Evolutionary conservation across 1,140 invertebrate genomes (phyloP).

Genomic region (Saccostrea glomerata): DNA sequence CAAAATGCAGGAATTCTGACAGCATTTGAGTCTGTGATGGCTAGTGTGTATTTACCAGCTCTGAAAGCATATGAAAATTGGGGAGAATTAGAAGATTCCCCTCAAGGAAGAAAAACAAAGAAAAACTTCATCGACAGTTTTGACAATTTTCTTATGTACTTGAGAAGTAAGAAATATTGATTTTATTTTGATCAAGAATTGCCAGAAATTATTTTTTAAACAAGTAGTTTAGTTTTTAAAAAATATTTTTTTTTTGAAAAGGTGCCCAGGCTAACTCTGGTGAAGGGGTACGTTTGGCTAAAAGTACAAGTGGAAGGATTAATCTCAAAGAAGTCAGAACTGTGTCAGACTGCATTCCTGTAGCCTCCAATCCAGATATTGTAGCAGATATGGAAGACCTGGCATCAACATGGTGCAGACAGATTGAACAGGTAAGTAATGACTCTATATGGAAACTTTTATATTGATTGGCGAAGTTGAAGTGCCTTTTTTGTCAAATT

Average conservation of each 20-base stretch:
- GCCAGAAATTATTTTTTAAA: too few species aligned
- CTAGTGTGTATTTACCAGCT: constrained; percentile 62
- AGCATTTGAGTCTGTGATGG: constrained; percentile 63
- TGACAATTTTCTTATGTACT: constrained; percentile 64
- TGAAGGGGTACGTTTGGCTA: constrained; percentile 63
- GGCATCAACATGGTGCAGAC: constrained; percentile 73
- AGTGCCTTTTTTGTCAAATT: too few species aligned
- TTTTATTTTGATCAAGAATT: too few species aligned
- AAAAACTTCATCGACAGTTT: constrained; percentile 63
- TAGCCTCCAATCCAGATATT: constrained; percentile 70
- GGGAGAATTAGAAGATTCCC: constrained; percentile 61
- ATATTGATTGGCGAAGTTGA: background rate
- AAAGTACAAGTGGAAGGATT: constrained; percentile 64
- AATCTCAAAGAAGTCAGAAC: constrained; percentile 58
- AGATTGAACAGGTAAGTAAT: constrained; percentile 74
- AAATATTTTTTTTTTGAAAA: constrained; percentile 31
- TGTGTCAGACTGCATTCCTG: constrained; percentile 66
- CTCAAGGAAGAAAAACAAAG: constrained; percentile 62
- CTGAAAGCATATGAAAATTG: constrained; percentile 57
- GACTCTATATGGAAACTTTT: background rate
- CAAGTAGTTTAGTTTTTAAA: too few species aligned
- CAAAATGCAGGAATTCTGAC: constrained; percentile 60
- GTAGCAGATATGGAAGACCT: constrained; percentile 72
- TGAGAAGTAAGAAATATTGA: constrained; percentile 62
- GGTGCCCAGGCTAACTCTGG: constrained; percentile 70